These are phyloP conservation scores for Muraenolepis orangiensis DNA, from an alignment of 2,797 vertebrate genomes.

Conservation along the genomic window DNA sequence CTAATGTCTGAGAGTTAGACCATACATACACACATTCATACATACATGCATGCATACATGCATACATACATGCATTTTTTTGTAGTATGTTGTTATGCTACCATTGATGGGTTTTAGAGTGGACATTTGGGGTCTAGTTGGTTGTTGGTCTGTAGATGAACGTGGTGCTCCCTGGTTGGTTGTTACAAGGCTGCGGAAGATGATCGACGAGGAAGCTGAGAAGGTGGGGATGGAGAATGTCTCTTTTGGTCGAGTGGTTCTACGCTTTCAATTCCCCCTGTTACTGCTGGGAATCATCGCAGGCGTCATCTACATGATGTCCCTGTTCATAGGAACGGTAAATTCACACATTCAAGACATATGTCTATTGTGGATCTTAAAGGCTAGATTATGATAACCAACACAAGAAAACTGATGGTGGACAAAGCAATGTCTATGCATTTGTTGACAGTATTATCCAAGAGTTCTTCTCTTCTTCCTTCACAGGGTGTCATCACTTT, in stretches of 20 bases:
- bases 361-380: no score
- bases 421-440: neutral
- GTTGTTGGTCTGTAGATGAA: neutral
- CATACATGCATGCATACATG: no score
- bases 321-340: neutral
- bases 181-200: neutral
- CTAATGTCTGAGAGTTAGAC: no score
- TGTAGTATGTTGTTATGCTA: no score
- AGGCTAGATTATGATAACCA: no score
- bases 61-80: no score
- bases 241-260: neutral
- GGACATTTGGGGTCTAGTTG: neutral
- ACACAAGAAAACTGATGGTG: no score
- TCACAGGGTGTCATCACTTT: constrained; percentile 74
- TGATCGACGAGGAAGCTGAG: neutral
- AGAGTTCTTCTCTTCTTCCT: neutral
- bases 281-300: neutral
- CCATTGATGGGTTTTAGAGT: no score
- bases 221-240: neutral
- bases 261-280: neutral
- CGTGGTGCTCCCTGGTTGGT: neutral
- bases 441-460: neutral
- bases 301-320: neutral
- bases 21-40: no score
- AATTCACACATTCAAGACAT: neutral